Evolutionary conservation across 2,113 vertebrate genomes (phyloP).

Genomic region (Apaloderma vittatum): DNA sequence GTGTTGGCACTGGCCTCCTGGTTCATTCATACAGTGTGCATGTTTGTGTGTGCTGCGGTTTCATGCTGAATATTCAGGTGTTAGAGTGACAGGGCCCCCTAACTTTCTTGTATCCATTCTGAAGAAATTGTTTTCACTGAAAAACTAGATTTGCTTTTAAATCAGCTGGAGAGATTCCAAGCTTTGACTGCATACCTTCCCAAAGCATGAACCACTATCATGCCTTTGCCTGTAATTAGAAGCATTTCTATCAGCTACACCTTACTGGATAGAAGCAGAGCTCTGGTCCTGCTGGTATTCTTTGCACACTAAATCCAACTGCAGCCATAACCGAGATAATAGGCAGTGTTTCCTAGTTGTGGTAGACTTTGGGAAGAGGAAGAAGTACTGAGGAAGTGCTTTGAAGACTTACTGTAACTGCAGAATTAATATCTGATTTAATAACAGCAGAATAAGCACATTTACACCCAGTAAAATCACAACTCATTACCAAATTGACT

Average conservation of each 20-base stretch:
- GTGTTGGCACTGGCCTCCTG: not conserved
- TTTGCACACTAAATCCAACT: not conserved
- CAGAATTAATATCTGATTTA: not conserved
- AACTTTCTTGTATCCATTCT: not conserved
- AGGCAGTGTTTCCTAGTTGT: not conserved
- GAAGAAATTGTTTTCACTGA: not conserved
- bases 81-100: not conserved
- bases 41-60: not conserved
- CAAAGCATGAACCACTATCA: not conserved
- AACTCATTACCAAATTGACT: not conserved
- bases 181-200: not conserved
- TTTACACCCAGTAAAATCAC: not conserved
- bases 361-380: not conserved
- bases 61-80: not conserved
- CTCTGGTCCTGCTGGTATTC: not conserved
- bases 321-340: not conserved
- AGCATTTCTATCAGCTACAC: not conserved
- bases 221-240: not conserved
- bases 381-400: not conserved
- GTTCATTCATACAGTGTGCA: accelerated
- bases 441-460: not conserved
- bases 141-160: not conserved
- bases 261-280: not conserved
- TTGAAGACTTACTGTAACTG: not conserved
- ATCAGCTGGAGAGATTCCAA: not conserved